Evolutionary conservation across 2,113 vertebrate species (phyloP).

Genomic region (Alethe diademata): DNA sequence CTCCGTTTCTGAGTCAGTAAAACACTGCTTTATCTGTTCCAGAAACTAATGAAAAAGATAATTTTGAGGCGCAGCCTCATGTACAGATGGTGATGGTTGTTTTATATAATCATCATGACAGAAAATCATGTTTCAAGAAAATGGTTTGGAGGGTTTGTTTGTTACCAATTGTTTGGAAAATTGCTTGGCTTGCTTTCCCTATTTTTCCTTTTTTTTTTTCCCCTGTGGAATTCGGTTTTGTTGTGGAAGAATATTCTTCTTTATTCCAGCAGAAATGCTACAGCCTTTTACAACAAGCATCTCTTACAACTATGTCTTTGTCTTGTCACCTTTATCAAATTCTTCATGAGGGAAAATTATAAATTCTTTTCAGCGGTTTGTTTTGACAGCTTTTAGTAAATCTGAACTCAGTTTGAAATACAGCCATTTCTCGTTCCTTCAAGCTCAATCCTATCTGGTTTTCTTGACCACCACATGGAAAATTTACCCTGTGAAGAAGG

Average conservation of each 20-base stretch:
- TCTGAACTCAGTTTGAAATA: not conserved
- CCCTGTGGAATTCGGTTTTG: not conserved
- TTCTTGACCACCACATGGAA: not conserved
- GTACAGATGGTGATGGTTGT: not conserved
- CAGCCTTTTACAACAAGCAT: not conserved
- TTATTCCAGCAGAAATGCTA: not conserved
- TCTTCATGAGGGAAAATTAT: not conserved
- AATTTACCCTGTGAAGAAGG: not conserved
- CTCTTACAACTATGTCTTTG: not conserved
- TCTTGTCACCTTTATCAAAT: not conserved
- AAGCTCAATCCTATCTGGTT: not conserved
- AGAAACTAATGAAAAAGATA: not conserved
- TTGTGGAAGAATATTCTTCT: not conserved
- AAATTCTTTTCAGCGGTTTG: not conserved
- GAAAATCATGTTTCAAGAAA: not conserved
- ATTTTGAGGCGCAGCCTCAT: not conserved
- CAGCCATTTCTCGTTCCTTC: not conserved
- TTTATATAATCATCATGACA: not conserved
- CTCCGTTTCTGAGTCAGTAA: conserved; percentile 1
- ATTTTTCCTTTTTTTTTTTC: not conserved
- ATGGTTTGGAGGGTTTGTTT: not conserved
- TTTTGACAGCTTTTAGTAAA: not conserved
- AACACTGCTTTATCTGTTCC: not conserved
- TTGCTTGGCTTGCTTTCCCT: not conserved
- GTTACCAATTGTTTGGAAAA: not conserved